Evolutionary conservation across 1,140 invertebrate genomes (phyloP).

Genomic region (Hyles vespertilio): DNA sequence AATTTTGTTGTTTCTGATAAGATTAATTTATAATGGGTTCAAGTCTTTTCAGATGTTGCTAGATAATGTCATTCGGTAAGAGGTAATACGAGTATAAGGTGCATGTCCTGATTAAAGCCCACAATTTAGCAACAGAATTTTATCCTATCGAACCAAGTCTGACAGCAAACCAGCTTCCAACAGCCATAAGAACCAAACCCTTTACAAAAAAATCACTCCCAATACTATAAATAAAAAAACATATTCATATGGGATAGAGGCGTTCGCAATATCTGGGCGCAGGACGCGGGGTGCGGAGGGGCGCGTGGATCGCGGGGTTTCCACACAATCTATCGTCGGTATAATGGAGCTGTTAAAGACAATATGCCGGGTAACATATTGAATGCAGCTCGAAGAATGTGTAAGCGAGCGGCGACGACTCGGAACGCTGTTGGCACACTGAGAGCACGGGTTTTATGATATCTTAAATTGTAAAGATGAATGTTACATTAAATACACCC

Average conservation of each 20-base stretch:
- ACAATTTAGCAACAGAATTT: too few relatives aligned
- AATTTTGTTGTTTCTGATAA: too few relatives aligned
- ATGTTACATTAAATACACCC: too few relatives aligned
- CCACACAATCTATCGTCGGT: conserved; percentile 60
- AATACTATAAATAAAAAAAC: conserved; percentile 3
- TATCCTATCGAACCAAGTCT: too few relatives aligned
- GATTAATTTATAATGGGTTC: too few relatives aligned
- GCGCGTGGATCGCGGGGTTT: conserved; percentile 25
- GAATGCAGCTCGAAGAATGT: conserved; percentile 69
- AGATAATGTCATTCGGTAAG: too few relatives aligned
- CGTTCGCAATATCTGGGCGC: conserved; percentile 10
- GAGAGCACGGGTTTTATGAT: conserved; percentile 11
- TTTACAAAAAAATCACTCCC: neutral
- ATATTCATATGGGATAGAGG: neutral
- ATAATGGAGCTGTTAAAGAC: conserved; percentile 74
- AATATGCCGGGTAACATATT: conserved; percentile 71
- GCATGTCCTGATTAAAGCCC: too few relatives aligned
- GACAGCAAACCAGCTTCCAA: too few relatives aligned
- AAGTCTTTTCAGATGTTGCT: too few relatives aligned
- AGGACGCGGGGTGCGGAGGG: conserved; percentile 18
- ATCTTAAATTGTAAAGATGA: too few relatives aligned
- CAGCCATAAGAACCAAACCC: too few relatives aligned
- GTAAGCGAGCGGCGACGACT: conserved; percentile 58
- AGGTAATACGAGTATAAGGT: too few relatives aligned
- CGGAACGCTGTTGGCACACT: conserved; percentile 20